Base-by-base conservation (phyloP, 2,113 vertebrate species). In the Scalopus aquaticus region DNA sequence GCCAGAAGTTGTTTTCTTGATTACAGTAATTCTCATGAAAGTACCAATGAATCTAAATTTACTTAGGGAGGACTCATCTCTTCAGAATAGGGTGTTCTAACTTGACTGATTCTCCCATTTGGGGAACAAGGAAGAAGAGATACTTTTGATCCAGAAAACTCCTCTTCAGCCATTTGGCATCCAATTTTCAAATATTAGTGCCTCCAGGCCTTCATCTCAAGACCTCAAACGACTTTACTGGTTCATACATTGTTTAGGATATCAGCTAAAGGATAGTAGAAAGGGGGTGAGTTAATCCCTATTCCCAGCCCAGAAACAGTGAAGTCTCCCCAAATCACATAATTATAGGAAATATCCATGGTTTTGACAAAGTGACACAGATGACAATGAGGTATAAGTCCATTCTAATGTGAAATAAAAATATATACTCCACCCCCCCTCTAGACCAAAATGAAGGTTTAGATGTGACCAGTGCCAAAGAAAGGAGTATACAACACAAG, bases 1-100 rank as follows among this genome's bases (percentile, higher is more conserved):
- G 30, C 10, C 51, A 86, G 78, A 69, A 65, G 28, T n/a, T 35
- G 5, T 80, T 93, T 88, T 46, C 79, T 64, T 93, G 64, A 92
- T 93, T 26, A 90, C 17, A 91, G 90, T 92, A 39, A 95, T 93
- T 93, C 56, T 90, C 76, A 9, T n/a, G 35, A 70, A 37, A 70
- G 16, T 70, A 19, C 67, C 35, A 19, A 39, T n/a, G 28, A 6
- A 5, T 37, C 44, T 35, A 46, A 69, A 44, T 86, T 89, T 17
- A 7, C 58, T 30, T 22, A 20, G 39, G 6, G 3, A 90, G 35
- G 54, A 56, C 49, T 86, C 56, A 77, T 92, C 37, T 83, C 44
- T 90, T 89, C 67, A 10, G n/a, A 80, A 64, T 44, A 82, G 32
- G 56, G 5, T 37, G 39, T 80, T 56, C 72, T 54, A 60, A 56